phyloP scores from a whole-genome alignment of 2,888 invertebrate species.

The Peribatodes rhomboidaria region DNA sequence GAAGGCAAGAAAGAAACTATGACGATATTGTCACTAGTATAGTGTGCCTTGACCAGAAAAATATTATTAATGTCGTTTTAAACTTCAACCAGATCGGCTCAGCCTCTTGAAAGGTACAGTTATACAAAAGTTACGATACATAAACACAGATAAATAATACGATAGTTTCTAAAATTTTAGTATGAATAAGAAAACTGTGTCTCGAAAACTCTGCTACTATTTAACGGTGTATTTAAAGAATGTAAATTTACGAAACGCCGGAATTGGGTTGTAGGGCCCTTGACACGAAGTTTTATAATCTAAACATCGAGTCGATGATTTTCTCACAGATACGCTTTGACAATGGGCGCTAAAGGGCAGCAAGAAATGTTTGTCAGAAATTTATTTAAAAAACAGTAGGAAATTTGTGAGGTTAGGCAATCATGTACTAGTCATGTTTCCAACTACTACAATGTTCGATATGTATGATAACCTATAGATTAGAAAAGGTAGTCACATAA shows the following conservation, averaged over 20 bases:
- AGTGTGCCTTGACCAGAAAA: too few species aligned
- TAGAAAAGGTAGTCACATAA: neutral
- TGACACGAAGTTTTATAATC: slow-evolving; percentile 61
- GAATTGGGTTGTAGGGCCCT: slow-evolving; percentile 73
- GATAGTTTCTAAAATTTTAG: neutral
- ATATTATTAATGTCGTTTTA: too few species aligned
- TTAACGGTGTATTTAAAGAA: slow-evolving; percentile 49
- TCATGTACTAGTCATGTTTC: neutral
- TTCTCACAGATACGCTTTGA: slow-evolving; percentile 25
- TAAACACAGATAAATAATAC: neutral
- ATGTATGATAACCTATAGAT: neutral
- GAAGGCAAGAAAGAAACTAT: too few species aligned
- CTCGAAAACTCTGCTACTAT: slow-evolving; percentile 5
- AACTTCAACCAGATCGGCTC: neutral
- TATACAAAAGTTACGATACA: neutral
- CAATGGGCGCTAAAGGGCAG: slow-evolving; percentile 11
- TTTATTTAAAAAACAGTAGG: neutral
- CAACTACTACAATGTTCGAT: neutral
- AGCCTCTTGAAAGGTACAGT: neutral
- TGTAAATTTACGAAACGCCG: slow-evolving; percentile 58
- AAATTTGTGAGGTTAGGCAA: neutral
- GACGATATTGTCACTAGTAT: too few species aligned
- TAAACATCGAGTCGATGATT: slow-evolving; percentile 26
- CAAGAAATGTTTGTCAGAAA: slow-evolving; percentile 1
- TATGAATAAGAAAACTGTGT: neutral